These are phyloP conservation scores for Drosophila siamana DNA, from an alignment of 2,888 invertebrate species.

Conservation along the genomic window DNA sequence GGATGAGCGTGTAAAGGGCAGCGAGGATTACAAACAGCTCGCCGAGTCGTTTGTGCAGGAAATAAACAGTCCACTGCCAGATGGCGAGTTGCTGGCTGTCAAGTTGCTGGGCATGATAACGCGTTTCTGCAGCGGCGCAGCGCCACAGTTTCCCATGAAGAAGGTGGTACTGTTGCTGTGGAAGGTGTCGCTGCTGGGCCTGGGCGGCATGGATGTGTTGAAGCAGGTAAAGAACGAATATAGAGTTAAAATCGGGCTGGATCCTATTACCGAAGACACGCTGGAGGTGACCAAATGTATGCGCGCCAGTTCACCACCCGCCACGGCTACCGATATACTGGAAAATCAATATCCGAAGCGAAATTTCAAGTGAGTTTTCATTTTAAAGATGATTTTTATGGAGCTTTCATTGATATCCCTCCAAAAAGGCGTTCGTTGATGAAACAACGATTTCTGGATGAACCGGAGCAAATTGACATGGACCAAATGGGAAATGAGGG, in stretches of 20 bases:
- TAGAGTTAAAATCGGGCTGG: slow-evolving; percentile 90
- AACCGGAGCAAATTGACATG: slow-evolving; percentile 90
- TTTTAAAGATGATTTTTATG: background rate
- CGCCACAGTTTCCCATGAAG: slow-evolving; percentile 99
- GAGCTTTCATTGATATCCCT: background rate
- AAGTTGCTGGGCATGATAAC: slow-evolving; percentile 98
- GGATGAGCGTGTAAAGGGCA: slow-evolving; percentile 86
- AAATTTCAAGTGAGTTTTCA: slow-evolving; percentile 88
- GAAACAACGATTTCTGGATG: slow-evolving; percentile 96
- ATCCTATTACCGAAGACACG: slow-evolving; percentile 95
- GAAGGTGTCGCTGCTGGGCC: slow-evolving; percentile 96
- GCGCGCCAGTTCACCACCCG: slow-evolving; percentile 97
- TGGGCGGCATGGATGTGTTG: slow-evolving; percentile 95
- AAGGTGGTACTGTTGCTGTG: slow-evolving; percentile 97
- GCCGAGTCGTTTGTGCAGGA: slow-evolving; percentile 88
- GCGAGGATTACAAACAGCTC: slow-evolving; percentile 85
- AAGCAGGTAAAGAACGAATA: slow-evolving; percentile 91
- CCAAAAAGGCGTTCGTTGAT: slow-evolving; percentile 88
- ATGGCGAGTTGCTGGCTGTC: slow-evolving; percentile 92
- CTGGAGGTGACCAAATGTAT: slow-evolving; percentile 96
- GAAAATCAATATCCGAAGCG: slow-evolving; percentile 94
- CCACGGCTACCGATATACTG: slow-evolving; percentile 94
- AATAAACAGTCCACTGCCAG: slow-evolving; percentile 87
- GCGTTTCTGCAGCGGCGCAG: slow-evolving; percentile 96
- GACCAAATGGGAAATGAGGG: slow-evolving; percentile 87